Evolutionary conservation across 2,113 vertebrate genomes (phyloP).

Genomic region (Etheostoma cragini): DNA sequence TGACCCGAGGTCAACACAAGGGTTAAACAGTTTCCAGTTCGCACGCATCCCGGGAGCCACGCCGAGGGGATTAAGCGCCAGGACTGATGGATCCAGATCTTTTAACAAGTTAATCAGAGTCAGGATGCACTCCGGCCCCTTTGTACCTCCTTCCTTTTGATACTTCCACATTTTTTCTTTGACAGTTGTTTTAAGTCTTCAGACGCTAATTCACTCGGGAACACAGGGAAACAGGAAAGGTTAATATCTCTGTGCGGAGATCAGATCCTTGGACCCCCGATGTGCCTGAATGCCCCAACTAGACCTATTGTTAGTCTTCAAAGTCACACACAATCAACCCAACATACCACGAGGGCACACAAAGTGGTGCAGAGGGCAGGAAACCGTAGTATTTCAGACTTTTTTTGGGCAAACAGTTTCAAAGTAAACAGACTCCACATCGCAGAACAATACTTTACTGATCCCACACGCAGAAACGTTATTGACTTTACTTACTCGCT

Average conservation of each 20-base stretch:
- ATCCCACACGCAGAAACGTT: not conserved
- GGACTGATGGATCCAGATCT: slow-evolving; percentile 40
- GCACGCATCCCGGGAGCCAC: slow-evolving; percentile 1
- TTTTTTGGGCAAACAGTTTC: not conserved
- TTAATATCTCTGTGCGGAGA: slow-evolving; percentile 35
- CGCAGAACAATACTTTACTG: slow-evolving; percentile 1
- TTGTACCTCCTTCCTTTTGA: slow-evolving; percentile 24
- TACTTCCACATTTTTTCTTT: slow-evolving; percentile 6
- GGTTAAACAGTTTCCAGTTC: slow-evolving; percentile 12
- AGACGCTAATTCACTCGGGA: not conserved
- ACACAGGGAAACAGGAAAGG: slow-evolving; percentile 54
- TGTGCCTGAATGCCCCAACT: slow-evolving; percentile 14
- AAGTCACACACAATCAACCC: not conserved
- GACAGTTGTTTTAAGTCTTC: slow-evolving; percentile 50
- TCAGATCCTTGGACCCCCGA: slow-evolving; percentile 43
- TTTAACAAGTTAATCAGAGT: slow-evolving; percentile 29
- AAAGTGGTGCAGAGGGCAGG: not conserved
- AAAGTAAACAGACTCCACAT: slow-evolving; percentile 26
- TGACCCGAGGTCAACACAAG: too few species aligned
- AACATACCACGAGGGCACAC: not conserved
- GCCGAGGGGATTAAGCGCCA: slow-evolving; percentile 26
- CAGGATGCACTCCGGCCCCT: slow-evolving; percentile 17
- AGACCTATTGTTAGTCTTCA: slow-evolving; percentile 23
- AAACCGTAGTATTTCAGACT: slow-evolving; percentile 17
- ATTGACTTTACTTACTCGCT: not conserved